phyloP scores from a whole-genome alignment of 2,113 vertebrate species.

The Tapirus terrestris region DNA sequence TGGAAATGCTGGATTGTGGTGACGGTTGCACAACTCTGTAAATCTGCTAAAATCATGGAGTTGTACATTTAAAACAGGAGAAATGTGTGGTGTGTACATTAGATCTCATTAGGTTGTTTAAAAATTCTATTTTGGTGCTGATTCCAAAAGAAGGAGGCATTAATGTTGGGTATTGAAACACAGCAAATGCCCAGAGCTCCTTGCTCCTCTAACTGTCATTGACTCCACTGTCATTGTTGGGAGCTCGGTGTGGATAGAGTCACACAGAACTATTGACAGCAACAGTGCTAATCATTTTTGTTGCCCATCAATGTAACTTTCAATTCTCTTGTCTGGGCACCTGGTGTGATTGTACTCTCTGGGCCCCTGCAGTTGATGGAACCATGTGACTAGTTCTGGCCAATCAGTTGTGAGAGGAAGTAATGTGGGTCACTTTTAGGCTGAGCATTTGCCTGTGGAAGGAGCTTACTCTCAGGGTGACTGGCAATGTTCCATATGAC shows the following conservation, averaged over 20 bases:
- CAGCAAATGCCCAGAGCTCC: neutral
- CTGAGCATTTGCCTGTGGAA: neutral
- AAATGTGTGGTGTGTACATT: neutral
- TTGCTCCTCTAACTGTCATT: neutral
- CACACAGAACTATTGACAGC: too few species aligned
- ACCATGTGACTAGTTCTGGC: neutral
- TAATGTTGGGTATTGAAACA: neutral
- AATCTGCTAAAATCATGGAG: neutral
- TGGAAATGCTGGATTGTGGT: neutral
- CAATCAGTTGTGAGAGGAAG: neutral
- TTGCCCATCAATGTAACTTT: neutral
- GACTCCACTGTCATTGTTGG: neutral
- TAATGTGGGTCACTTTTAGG: neutral
- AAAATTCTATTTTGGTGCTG: neutral
- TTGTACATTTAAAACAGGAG: neutral
- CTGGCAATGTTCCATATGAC: neutral
- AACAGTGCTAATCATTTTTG: neutral
- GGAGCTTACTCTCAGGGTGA: neutral
- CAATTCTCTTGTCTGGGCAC: neutral
- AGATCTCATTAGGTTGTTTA: neutral
- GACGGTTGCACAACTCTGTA: too few species aligned
- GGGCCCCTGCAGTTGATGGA: neutral
- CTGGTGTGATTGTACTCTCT: neutral
- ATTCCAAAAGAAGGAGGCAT: neutral
- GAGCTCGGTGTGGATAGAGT: neutral